Evolutionary conservation across 2,113 vertebrate genomes (phyloP).

Genomic region (Carassius carassius): DNA sequence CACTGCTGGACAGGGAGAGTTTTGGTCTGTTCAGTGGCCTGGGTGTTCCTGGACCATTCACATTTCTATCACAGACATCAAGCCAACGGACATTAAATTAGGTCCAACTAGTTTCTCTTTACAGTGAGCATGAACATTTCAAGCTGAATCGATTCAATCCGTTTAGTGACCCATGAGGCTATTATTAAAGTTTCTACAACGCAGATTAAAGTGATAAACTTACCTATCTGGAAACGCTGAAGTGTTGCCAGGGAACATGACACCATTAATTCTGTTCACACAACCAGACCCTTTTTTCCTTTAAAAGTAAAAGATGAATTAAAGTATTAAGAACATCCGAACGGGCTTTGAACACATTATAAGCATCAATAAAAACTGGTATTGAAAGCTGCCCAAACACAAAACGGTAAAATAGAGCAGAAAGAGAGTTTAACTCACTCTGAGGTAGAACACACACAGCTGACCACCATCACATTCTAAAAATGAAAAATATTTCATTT

Average conservation of each 20-base stretch:
- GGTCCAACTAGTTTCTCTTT: not conserved
- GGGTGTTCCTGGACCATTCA: constrained; percentile 89
- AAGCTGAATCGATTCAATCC: not conserved
- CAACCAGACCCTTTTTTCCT: constrained; percentile 91
- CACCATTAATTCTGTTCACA: constrained; percentile 94
- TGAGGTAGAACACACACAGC: constrained; percentile 90
- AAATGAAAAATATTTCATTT: constrained; percentile 39
- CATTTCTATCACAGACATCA: constrained; percentile 72
- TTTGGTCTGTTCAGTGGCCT: constrained; percentile 88
- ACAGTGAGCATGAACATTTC: not conserved
- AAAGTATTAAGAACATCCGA: not conserved
- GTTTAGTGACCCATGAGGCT: not conserved
- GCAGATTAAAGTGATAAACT: constrained; percentile 45
- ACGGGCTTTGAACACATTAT: not conserved
- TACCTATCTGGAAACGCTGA: constrained; percentile 89
- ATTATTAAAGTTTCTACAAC: not conserved
- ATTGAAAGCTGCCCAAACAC: not conserved
- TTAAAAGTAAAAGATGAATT: constrained; percentile 44
- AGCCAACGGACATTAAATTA: not conserved
- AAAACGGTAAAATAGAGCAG: not conserved
- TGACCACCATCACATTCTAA: constrained; percentile 99
- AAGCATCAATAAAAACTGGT: not conserved
- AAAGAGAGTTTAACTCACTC: constrained; percentile 82
- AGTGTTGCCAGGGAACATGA: constrained; percentile 93
- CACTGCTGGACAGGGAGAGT: constrained; percentile 80